Base-by-base conservation (phyloP, 2,113 vertebrate species). In the Drymodes brunneopygia region DNA sequence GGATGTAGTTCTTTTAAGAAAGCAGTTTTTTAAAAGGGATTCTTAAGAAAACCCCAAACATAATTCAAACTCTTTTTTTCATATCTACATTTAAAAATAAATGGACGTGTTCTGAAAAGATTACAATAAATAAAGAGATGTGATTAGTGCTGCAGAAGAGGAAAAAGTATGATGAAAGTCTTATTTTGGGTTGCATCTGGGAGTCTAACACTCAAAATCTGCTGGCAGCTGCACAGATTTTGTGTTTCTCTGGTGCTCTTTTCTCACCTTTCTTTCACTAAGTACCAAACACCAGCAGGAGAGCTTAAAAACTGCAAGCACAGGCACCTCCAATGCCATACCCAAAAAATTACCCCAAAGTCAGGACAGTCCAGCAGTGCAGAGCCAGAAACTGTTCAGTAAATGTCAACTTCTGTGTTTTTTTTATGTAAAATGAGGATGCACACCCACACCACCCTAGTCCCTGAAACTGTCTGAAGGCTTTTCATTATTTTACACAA, bases 401-500 rank as follows among this genome's bases (percentile, higher is more conserved):
- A 48, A 79, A 25, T 12, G 12, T 7, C 3, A 22, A 4, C 61
- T 75, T 66, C 17, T 16, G 23, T 28, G 36, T 9, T 38, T 6
- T n/a, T 42, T 50, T 33, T 12, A 11, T 25, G 45, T 45, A 22
- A 75, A 75, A 67, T 19, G 25, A 38, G 69, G 53, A 9, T 35
- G 35, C 14, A 27, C 11, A 28, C 24, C 10, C 33, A 70, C 28
- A 44, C 3, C 10, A 18, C 10, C 25, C 1, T 20, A n/a, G n/a
- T 45, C 4, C 19, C 31, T 28, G 35, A 12, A 61, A 15, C 13
- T 15, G 29, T 16, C 45, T 61, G 60, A 50, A 74, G 47, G 25
- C 45, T n/a, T 66, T 51, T 27, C 15, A 15, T 25, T 1, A 4
- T 6, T 50, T 79, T 56, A n/a, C 3, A 1, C 9, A 9, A 8